A percentile compares a stretch with the other conserved stretches of the same genome.
These are phyloP conservation scores for Troides helena DNA, from an alignment of 2,888 invertebrate genomes.

Conservation along the genomic window DNA sequence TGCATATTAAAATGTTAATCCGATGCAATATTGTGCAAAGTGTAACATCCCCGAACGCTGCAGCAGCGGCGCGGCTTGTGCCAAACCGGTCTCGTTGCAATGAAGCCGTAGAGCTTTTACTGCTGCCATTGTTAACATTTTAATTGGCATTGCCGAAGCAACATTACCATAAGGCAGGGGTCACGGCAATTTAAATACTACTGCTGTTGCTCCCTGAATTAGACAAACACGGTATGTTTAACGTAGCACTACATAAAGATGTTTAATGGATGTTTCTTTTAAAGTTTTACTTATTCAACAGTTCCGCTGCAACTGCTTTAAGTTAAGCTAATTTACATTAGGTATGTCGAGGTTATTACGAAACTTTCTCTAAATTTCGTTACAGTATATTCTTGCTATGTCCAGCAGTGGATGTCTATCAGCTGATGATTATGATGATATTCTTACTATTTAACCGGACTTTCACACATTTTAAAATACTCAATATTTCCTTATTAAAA, in stretches of 20 bases:
- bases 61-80: slow-evolving; percentile 39
- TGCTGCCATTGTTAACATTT: slow-evolving; percentile 69
- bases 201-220: slow-evolving; percentile 37
- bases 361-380: too few species aligned
- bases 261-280: slow-evolving; percentile 5
- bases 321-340: too few species aligned
- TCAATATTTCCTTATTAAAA: too few species aligned
- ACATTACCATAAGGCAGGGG: slow-evolving; percentile 60
- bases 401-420: too few species aligned
- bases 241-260: slow-evolving; percentile 1
- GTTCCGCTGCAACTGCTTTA: neutral
- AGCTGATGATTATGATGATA: too few species aligned
- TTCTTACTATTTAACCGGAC: too few species aligned
- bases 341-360: too few species aligned
- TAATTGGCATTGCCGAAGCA: slow-evolving; percentile 62
- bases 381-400: too few species aligned
- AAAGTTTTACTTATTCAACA: neutral
- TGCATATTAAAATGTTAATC: slow-evolving; percentile 41
- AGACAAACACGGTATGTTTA: slow-evolving; percentile 28
- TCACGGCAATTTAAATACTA: slow-evolving; percentile 30
- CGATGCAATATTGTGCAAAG: slow-evolving; percentile 32
- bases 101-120: slow-evolving; percentile 53
- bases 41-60: slow-evolving; percentile 23
- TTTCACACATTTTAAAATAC: too few species aligned
- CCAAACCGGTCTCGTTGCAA: slow-evolving; percentile 65